These are phyloP conservation scores for Pycnomerus fuliginosus DNA, from an alignment of 2,888 invertebrate species.

Conservation along the genomic window DNA sequence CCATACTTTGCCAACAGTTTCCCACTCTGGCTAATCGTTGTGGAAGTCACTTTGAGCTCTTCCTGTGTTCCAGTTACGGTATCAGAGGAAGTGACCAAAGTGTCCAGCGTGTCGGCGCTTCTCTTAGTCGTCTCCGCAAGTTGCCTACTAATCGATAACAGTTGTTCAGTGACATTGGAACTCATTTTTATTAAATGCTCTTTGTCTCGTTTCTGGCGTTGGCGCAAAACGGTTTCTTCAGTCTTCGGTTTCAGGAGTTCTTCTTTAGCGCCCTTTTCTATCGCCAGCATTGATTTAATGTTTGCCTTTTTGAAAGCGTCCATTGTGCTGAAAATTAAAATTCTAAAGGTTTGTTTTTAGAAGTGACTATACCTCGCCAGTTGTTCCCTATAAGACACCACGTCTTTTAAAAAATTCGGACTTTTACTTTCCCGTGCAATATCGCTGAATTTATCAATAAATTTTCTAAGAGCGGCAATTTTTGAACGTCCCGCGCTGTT, in stretches of 20 bases:
- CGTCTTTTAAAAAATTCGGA: conserved; percentile 61
- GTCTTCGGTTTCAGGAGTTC: conserved; percentile 64
- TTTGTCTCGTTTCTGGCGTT: conserved; percentile 67
- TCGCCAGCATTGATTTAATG: conserved; percentile 72
- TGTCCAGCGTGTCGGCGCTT: conserved; percentile 83
- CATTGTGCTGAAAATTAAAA: conserved; percentile 57
- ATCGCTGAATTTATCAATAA: conserved; percentile 68
- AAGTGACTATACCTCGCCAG: conserved; percentile 58
- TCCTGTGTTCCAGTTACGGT: conserved; percentile 72
- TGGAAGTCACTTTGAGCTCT: conserved; percentile 83
- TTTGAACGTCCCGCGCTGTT: conserved; percentile 75
- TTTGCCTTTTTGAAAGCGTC: conserved; percentile 80
- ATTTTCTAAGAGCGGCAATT: conserved; percentile 66
- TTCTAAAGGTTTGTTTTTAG: not conserved
- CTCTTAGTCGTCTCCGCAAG: conserved; percentile 84
- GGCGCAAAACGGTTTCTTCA: conserved; percentile 57
- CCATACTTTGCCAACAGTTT: conserved; percentile 93
- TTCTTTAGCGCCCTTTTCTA: conserved; percentile 74
- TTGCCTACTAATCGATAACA: conserved; percentile 81
- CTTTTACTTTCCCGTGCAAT: conserved; percentile 68
- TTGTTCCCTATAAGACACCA: conserved; percentile 69
- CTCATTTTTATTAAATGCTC: conserved; percentile 69
- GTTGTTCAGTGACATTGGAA: conserved; percentile 79
- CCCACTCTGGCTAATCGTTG: conserved; percentile 84
- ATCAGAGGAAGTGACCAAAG: conserved; percentile 69